Percentiles rank a stretch among this genome's conserved stretches.
These are phyloP conservation scores for Monopterus albus DNA, from an alignment of 2,113 vertebrate genomes.

Conservation along the genomic window DNA sequence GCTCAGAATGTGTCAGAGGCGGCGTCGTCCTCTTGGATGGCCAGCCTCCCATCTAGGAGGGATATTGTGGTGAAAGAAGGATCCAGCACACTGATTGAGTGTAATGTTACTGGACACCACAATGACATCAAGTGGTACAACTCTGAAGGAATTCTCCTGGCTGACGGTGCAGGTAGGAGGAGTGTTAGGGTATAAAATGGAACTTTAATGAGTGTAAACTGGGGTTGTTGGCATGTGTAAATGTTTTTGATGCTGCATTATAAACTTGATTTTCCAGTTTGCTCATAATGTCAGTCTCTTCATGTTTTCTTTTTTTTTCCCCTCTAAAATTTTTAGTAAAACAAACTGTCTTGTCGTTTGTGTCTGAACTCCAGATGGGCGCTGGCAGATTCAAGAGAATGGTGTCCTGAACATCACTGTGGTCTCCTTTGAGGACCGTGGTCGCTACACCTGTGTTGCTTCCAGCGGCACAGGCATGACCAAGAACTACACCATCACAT, in stretches of 20 bases:
- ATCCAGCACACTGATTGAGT: constrained; percentile 84
- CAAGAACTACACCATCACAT: constrained; percentile 86
- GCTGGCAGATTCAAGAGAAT: constrained; percentile 83
- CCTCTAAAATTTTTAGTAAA: background rate
- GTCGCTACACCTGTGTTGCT: constrained; percentile 88
- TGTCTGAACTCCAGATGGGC: constrained; percentile 78
- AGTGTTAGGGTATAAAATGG: no score
- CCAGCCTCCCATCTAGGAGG: constrained; percentile 65
- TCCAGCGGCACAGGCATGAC: constrained; percentile 24
- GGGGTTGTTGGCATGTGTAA: background rate
- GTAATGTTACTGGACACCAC: constrained; percentile 83
- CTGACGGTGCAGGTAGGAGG: constrained; percentile 77
- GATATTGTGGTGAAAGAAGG: constrained; percentile 89
- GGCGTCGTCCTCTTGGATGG: constrained; percentile 12
- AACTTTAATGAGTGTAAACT: background rate
- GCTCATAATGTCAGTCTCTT: background rate
- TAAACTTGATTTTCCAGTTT: background rate
- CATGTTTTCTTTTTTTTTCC: background rate
- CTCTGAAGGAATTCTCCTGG: constrained; percentile 85
- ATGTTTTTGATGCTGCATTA: background rate
- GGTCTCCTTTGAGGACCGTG: constrained; percentile 89
- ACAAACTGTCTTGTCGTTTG: background rate
- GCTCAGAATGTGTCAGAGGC: constrained; percentile 20
- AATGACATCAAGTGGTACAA: constrained; percentile 88
- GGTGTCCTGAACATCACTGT: constrained; percentile 89